Evolutionary conservation across 2,113 vertebrate species (phyloP), one percentile per base, ranked within the genome.

Genomic region (Colinus virginianus): DNA sequence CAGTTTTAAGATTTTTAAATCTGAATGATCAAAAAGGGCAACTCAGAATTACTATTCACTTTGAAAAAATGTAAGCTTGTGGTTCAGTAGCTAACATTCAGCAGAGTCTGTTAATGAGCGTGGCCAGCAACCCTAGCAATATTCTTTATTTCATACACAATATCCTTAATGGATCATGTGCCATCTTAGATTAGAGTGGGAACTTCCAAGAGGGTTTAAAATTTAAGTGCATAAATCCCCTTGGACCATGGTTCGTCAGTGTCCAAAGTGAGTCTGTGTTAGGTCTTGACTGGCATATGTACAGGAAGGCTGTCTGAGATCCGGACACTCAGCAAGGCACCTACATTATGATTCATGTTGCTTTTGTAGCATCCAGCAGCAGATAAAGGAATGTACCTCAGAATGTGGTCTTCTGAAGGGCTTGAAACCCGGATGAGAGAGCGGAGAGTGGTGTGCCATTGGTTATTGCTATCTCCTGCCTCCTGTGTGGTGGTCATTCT

Each of bases 141-240:
- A n/a, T 13, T 62, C 89, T 86, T 42, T 64, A 42, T 71, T 92
- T 93, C 78, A 11, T 7, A 67, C n/a, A 87, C 63, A 16, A 20
- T 30, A 6, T 30, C 46, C 12, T 12, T 67, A 49, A 59, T 3
- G n/a, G 17, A 86, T 46, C 15, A 13, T 77, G 26, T 91, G 36
- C 59, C 12, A 70, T 84, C 83, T 90, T 70, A 86, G 26, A 20
- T 17, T 80, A 20, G 84, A 67, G 14, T 75, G 25, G 14, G 61
- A 81, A n/a, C 18, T 71, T 76, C 87, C 76, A 34, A 69, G 67
- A 71, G 62, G 3, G 13, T 4, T 1, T 0, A 81, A 87, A 22
- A 13, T 13, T 25, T 5, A 28, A 51, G 21, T 6, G 21, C 64
- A 18, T 11, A 26, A 22, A 10, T 13, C 11, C 10, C 34, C 17